Percentiles rank a stretch among this genome's conserved stretches.
Conservation (phyloP, 2,797 vertebrate genomes). For the Danio aesculapii region DNA sequence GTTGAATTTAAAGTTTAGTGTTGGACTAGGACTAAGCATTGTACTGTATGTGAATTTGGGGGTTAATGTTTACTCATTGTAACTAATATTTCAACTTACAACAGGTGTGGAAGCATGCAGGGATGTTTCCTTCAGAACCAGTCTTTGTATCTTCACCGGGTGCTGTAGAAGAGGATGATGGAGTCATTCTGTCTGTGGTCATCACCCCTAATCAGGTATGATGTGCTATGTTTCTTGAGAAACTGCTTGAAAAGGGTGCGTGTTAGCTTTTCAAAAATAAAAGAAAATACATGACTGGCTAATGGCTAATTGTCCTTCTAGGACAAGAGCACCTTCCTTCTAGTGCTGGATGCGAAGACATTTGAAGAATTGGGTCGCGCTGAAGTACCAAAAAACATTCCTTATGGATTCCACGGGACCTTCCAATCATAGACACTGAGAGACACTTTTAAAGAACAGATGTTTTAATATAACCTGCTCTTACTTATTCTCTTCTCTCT, state of each 20-base stretch:
- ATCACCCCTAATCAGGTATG: slow-evolving; percentile 85
- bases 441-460: slow-evolving; percentile 4
- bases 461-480: background rate
- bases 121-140: slow-evolving; percentile 90
- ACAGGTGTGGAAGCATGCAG: slow-evolving; percentile 88
- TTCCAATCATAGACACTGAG: slow-evolving; percentile 65
- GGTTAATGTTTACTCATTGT: background rate
- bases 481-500: background rate
- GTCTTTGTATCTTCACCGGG: slow-evolving; percentile 87
- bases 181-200: slow-evolving; percentile 89
- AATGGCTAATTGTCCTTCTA: slow-evolving; percentile 61
- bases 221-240: background rate
- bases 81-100: slow-evolving; percentile 38
- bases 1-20: too few species aligned
- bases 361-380: slow-evolving; percentile 82
- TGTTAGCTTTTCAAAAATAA: background rate
- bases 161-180: slow-evolving; percentile 85
- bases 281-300: background rate
- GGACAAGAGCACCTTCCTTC: slow-evolving; percentile 81
- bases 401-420: slow-evolving; percentile 82
- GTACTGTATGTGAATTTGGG: too few species aligned
- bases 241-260: background rate
- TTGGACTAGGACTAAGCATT: too few species aligned
- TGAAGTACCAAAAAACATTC: slow-evolving; percentile 78
- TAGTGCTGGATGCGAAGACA: slow-evolving; percentile 82